These are phyloP conservation scores for Dascillus cervinus DNA, from an alignment of 2,888 invertebrate genomes.

Conservation along the genomic window DNA sequence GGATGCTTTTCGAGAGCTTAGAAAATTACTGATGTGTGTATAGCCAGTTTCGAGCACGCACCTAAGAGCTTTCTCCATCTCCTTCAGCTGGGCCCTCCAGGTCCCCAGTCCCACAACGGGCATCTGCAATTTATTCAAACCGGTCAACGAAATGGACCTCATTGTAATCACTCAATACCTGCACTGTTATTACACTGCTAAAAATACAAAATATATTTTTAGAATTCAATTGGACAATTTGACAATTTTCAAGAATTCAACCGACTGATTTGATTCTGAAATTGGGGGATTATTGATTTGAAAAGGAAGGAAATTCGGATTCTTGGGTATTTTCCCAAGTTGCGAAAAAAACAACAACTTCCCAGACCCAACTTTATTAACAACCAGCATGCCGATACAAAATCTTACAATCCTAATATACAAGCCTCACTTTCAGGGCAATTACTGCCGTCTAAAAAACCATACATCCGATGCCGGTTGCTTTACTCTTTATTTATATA, in stretches of 20 bases:
- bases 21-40: conserved; percentile 54
- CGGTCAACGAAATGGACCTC: no score
- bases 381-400: conserved; percentile 37
- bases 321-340: background rate
- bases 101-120: conserved; percentile 67
- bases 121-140: no score
- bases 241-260: no score
- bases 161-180: no score
- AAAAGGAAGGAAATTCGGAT: no score
- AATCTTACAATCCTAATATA: conserved; percentile 35
- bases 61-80: conserved; percentile 55
- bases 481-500: conserved; percentile 12
- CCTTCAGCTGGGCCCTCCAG: conserved; percentile 61
- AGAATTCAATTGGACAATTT: no score
- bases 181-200: no score
- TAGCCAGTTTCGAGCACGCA: conserved; percentile 64
- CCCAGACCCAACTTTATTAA: conserved; percentile 43
- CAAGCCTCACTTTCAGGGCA: conserved; percentile 11
- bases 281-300: no score
- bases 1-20: no score
- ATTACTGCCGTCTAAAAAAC: conserved; percentile 18
- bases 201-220: no score
- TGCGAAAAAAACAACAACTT: conserved; percentile 10
- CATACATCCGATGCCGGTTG: conserved; percentile 25
- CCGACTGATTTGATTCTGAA: no score